A percentile compares a stretch with the other conserved stretches of the same genome.
Conservation (phyloP, 2,888 invertebrate genomes). For the Sphaerophoria rueppellii region DNA sequence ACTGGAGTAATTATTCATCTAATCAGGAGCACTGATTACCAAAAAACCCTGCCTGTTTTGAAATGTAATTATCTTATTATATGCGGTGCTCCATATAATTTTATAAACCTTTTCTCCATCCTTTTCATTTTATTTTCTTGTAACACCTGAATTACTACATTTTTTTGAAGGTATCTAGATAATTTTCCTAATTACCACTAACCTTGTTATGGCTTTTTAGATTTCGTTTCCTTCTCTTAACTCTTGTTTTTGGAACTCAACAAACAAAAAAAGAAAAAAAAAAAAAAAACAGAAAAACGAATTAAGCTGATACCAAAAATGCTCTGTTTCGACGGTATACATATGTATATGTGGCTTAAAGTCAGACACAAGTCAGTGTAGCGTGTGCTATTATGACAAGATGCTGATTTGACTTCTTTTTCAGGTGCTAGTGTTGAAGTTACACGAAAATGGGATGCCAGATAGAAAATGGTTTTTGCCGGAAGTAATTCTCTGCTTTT, state of each 20-base stretch:
- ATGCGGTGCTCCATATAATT: background rate
- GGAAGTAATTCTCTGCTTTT: conserved; percentile 17
- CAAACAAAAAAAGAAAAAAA: background rate
- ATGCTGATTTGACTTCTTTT: background rate
- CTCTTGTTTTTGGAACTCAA: background rate
- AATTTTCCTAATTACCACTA: conserved; percentile 23
- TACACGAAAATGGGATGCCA: conserved; percentile 12
- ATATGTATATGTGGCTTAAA: background rate
- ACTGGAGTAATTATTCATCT: background rate
- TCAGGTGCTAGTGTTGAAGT: background rate
- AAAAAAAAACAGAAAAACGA: background rate
- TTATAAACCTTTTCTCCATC: too few relatives aligned
- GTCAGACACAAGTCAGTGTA: conserved; percentile 1
- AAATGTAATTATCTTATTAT: background rate
- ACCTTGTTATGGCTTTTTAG: background rate
- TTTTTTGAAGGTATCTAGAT: conserved; percentile 20
- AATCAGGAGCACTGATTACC: too few relatives aligned
- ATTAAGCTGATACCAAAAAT: conserved; percentile 19
- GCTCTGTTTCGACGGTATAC: background rate
- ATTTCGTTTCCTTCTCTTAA: background rate
- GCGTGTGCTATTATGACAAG: conserved; percentile 17
- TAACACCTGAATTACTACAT: background rate
- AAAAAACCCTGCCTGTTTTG: too few relatives aligned
- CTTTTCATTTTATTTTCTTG: conserved; percentile 10
- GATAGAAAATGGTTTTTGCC: conserved; percentile 24